phyloP scores from a whole-genome alignment of 2,797 vertebrate genomes.

The Acipenser transmontanus region DNA sequence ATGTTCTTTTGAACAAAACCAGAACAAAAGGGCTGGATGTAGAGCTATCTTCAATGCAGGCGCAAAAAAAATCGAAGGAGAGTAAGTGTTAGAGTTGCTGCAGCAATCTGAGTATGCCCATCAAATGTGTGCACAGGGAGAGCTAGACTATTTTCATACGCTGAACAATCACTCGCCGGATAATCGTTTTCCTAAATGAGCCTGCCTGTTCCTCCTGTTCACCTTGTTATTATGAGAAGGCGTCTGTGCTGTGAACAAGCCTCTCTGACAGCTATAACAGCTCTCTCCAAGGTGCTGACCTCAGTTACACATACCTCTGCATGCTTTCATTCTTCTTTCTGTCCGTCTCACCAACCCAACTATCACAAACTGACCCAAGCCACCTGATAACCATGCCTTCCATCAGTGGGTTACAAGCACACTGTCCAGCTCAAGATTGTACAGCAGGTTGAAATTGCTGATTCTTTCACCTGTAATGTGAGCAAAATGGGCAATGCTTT shows the following conservation, averaged over 20 bases:
- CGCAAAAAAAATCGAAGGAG: slow-evolving; percentile 7
- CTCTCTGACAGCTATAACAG: slow-evolving; percentile 58
- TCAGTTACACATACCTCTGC: slow-evolving; percentile 28
- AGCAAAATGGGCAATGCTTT: too few species aligned
- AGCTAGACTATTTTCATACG: slow-evolving; percentile 16
- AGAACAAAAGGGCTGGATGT: slow-evolving; percentile 4
- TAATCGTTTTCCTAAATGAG: slow-evolving; percentile 13
- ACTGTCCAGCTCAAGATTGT: slow-evolving; percentile 56
- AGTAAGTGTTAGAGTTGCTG: slow-evolving; percentile 9
- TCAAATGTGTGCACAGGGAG: slow-evolving; percentile 6
- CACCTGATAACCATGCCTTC: slow-evolving; percentile 66
- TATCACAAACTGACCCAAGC: slow-evolving; percentile 52
- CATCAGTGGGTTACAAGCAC: slow-evolving; percentile 63
- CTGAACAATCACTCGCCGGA: slow-evolving; percentile 1
- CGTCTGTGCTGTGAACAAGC: slow-evolving; percentile 17
- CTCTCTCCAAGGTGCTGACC: slow-evolving; percentile 57
- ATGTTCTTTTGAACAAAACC: slow-evolving; percentile 16
- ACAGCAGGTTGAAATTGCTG: slow-evolving; percentile 50
- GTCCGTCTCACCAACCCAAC: slow-evolving; percentile 28
- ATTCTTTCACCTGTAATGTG: too few species aligned
- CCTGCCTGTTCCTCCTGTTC: slow-evolving; percentile 2
- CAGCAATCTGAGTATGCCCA: slow-evolving; percentile 6
- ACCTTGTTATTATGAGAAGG: neutral
- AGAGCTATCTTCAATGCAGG: slow-evolving; percentile 8
- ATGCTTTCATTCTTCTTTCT: slow-evolving; percentile 29